phyloP scores from a whole-genome alignment of 2,113 vertebrate species.

The Megatriorchis doriae region DNA sequence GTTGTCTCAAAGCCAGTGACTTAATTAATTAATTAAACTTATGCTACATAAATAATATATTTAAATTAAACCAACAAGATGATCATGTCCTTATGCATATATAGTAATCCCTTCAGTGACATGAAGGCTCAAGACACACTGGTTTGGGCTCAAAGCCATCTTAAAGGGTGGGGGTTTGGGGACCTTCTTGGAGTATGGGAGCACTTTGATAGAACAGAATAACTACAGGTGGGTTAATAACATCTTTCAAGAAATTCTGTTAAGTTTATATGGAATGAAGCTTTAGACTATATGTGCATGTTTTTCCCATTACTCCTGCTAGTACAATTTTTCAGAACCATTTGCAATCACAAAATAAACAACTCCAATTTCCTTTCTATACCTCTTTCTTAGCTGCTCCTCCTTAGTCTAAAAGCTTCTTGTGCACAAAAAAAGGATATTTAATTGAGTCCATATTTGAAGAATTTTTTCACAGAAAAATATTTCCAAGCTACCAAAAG shows the following conservation, averaged over 20 bases:
- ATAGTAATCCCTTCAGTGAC: background rate
- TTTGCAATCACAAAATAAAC: background rate
- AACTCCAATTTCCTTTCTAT: background rate
- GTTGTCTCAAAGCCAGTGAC: background rate
- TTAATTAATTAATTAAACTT: background rate
- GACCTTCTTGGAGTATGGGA: background rate
- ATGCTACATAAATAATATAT: background rate
- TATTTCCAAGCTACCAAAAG: background rate
- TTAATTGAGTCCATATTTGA: background rate
- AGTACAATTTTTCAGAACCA: background rate
- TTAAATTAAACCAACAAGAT: background rate
- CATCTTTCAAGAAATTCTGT: background rate
- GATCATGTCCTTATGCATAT: background rate
- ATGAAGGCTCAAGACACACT: background rate
- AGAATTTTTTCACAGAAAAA: background rate
- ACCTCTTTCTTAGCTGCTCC: background rate
- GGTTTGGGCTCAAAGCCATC: background rate
- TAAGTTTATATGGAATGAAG: background rate
- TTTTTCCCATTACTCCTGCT: background rate
- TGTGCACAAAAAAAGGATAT: no score
- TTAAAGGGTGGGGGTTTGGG: background rate
- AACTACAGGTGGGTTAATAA: background rate
- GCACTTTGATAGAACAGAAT: background rate
- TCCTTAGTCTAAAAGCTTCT: background rate
- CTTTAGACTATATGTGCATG: background rate